Percentiles rank a stretch among this genome's conserved stretches.
phyloP scores from a whole-genome alignment of 2,113 vertebrate species.

The Thermophis baileyi region DNA sequence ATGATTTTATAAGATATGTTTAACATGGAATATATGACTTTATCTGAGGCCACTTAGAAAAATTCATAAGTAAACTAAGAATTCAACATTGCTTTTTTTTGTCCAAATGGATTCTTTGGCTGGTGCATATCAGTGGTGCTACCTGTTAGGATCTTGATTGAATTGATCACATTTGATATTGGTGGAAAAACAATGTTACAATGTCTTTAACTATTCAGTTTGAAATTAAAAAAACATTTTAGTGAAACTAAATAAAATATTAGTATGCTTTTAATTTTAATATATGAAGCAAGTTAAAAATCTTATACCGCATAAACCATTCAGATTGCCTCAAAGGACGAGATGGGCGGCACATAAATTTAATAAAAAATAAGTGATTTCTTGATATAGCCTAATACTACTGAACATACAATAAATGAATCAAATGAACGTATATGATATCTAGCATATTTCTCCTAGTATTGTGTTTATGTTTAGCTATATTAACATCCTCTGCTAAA shows the following conservation, averaged over 20 bases:
- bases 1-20: not conserved
- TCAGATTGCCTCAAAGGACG: not conserved
- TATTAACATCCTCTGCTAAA: not conserved
- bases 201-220: not conserved
- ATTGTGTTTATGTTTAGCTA: not conserved
- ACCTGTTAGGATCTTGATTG: not conserved
- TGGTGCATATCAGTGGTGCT: not conserved
- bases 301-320: not conserved
- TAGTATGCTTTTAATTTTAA: not conserved
- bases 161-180: not conserved
- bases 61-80: not conserved
- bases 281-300: not conserved
- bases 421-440: not conserved
- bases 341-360: not conserved
- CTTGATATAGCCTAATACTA: not conserved
- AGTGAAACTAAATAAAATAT: not conserved
- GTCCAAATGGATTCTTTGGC: not conserved
- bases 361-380: not conserved
- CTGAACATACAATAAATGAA: not conserved
- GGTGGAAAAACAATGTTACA: not conserved
- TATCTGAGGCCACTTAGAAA: not conserved
- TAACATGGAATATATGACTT: not conserved
- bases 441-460: not conserved
- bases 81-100: not conserved
- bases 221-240: not conserved